These are phyloP conservation scores for Zaprionus inermis DNA, from an alignment of 1,140 invertebrate species.

Conservation along the genomic window DNA sequence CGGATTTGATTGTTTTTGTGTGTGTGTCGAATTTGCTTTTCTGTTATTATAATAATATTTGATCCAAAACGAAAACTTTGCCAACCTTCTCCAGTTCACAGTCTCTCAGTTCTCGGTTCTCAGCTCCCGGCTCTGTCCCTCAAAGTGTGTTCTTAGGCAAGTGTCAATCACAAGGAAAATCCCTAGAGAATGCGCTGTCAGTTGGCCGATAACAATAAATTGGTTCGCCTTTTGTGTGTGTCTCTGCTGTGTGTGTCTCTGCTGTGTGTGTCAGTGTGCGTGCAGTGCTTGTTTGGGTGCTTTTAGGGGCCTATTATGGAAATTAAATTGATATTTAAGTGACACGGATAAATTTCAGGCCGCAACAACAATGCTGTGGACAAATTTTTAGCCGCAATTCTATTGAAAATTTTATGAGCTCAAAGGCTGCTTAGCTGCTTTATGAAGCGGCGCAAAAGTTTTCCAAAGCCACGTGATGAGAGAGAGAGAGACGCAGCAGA, in stretches of 20 bases:
- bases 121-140: background rate
- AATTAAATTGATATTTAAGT: conserved; percentile 82
- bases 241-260: conserved; percentile 6
- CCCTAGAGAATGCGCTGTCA: conserved; percentile 52
- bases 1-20: conserved; percentile 40
- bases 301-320: conserved; percentile 70
- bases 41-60: conserved; percentile 70
- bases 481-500: background rate
- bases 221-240: conserved; percentile 32
- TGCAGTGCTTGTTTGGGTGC: no score
- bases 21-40: conserved; percentile 37
- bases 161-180: conserved; percentile 74
- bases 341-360: conserved; percentile 74
- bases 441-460: conserved; percentile 42
- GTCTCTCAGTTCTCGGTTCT: background rate
- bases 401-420: conserved; percentile 79
- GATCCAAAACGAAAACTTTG: conserved; percentile 54
- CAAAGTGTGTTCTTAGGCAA: conserved; percentile 38
- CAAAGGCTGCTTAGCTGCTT: conserved; percentile 61
- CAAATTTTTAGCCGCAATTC: conserved; percentile 68
- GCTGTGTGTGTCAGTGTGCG: background rate
- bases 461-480: conserved; percentile 14
- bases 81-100: background rate
- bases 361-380: conserved; percentile 50
- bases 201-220: conserved; percentile 58